A percentile compares a stretch with the other conserved stretches of the same genome.
phyloP scores from a whole-genome alignment of 2,113 vertebrate species.

The Brienomyrus brachyistius region DNA sequence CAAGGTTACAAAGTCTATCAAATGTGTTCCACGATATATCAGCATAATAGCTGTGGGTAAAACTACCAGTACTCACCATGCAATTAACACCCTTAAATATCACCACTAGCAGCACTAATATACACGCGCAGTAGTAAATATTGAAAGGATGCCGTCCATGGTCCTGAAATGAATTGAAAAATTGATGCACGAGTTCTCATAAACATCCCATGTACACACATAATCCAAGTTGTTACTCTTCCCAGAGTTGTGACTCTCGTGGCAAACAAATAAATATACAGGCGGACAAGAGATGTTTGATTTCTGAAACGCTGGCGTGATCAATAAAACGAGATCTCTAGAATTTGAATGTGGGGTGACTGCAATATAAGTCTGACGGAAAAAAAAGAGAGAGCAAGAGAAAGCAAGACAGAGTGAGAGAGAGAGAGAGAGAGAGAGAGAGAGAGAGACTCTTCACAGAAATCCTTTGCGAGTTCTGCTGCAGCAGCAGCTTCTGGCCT shows the following conservation, averaged over 20 bases:
- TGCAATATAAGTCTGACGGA: neutral
- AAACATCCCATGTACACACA: neutral
- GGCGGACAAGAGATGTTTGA: neutral
- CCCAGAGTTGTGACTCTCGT: neutral
- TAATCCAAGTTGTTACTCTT: neutral
- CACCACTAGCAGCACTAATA: neutral
- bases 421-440: neutral
- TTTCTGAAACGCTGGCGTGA: neutral
- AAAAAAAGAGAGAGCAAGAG: neutral
- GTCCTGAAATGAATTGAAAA: neutral
- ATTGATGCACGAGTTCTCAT: neutral
- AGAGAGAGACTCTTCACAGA: neutral
- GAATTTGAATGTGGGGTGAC: neutral
- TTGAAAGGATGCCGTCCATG: neutral
- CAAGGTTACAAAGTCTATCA: neutral
- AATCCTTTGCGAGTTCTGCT: neutral
- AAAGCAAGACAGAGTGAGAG: neutral
- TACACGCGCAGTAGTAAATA: neutral
- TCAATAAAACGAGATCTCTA: neutral
- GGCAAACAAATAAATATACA: neutral
- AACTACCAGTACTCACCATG: neutral
- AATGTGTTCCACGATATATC: neutral
- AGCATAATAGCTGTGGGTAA: neutral
- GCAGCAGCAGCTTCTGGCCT: neutral
- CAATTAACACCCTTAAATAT: slow-evolving; percentile 4